phyloP scores from a whole-genome alignment of 92 coral and sea anemone genomes.

The Ricordea florida region DNA sequence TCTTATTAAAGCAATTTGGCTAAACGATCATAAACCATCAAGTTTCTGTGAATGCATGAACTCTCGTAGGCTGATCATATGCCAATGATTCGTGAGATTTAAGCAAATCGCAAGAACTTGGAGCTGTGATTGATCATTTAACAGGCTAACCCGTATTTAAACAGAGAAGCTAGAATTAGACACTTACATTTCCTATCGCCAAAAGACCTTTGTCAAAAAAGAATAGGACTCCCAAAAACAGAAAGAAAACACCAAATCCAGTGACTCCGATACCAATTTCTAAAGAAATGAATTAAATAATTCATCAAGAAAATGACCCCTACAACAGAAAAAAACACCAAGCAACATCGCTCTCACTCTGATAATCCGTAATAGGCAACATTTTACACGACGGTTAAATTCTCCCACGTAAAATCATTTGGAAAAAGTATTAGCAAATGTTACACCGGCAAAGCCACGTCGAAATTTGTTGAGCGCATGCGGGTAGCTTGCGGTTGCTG shows the following conservation, averaged over 20 bases:
- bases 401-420: too few species aligned
- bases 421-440: too few species aligned
- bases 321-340: not conserved
- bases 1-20: too few species aligned
- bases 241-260: conserved; percentile 96
- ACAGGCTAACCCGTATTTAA: too few species aligned
- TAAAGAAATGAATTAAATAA: conserved; percentile 18
- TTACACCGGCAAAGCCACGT: conserved; percentile 20
- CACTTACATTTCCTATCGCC: conserved; percentile 99
- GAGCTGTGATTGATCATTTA: too few species aligned
- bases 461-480: not conserved
- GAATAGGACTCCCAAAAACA: conserved; percentile 91
- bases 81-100: too few species aligned
- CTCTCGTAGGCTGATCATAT: too few species aligned
- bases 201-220: conserved; percentile 98
- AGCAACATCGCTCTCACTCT: conserved; percentile 66
- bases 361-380: conserved; percentile 97
- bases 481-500: not conserved
- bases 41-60: too few species aligned
- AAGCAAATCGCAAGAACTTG: too few species aligned
- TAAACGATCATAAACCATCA: too few species aligned
- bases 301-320: not conserved
- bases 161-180: too few species aligned
- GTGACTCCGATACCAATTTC: conserved; percentile 99
- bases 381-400: too few species aligned